These are phyloP conservation scores for Lampropteryx suffumata DNA, from an alignment of 2,888 invertebrate species.

Conservation along the genomic window DNA sequence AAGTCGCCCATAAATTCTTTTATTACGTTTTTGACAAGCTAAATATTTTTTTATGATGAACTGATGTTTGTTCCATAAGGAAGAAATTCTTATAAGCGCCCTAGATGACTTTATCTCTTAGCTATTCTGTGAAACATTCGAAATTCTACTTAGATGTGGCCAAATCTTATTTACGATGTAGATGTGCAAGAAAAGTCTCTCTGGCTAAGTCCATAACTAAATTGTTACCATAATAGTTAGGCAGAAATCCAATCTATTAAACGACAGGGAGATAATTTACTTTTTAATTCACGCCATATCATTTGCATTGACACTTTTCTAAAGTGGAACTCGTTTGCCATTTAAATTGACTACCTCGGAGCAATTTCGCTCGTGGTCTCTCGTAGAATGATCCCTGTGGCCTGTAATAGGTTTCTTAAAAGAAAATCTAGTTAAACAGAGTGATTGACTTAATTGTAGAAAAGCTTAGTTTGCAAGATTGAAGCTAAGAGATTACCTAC, in stretches of 20 bases:
- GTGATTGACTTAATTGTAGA: slow-evolving; percentile 74
- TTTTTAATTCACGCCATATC: slow-evolving; percentile 39
- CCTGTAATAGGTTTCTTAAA: slow-evolving; percentile 74
- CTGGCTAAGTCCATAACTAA: too few species aligned
- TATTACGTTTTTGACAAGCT: slow-evolving; percentile 16
- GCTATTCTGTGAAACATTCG: too few species aligned
- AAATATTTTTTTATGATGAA: slow-evolving; percentile 7
- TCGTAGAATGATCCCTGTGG: slow-evolving; percentile 67
- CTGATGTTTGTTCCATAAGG: not conserved
- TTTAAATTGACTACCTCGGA: slow-evolving; percentile 75
- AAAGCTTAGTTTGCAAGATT: slow-evolving; percentile 48
- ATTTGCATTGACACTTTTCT: slow-evolving; percentile 66
- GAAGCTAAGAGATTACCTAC: not conserved
- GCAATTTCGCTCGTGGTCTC: slow-evolving; percentile 63
- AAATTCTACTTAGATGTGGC: too few species aligned
- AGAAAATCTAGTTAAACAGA: slow-evolving; percentile 75
- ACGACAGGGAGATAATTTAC: slow-evolving; percentile 10
- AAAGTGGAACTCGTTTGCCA: slow-evolving; percentile 70
- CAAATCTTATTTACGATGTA: too few species aligned
- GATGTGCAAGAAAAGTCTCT: too few species aligned
- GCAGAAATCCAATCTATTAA: slow-evolving; percentile 9
- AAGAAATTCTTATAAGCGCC: too few species aligned
- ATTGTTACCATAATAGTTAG: too few species aligned
- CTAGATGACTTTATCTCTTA: too few species aligned
- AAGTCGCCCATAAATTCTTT: slow-evolving; percentile 18